Conservation (phyloP, 2,113 vertebrate genomes). For the Semnornis frantzii region DNA sequence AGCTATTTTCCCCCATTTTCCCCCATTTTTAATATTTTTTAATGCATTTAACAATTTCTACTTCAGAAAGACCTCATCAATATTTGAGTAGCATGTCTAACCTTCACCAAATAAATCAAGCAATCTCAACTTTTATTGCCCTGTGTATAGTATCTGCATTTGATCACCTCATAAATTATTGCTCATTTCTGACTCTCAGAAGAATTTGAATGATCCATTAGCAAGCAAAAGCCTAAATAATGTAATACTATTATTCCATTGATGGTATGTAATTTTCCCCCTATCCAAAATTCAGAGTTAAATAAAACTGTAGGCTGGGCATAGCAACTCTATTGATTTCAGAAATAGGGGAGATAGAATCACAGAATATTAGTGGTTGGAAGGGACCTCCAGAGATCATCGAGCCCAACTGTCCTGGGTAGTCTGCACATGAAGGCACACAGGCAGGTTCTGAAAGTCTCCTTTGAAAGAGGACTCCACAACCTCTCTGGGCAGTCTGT, state of each 20-base stretch:
- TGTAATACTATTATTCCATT: neutral
- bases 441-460: no score
- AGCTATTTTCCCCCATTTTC: neutral
- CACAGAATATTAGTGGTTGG: no score
- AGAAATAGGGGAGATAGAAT: neutral
- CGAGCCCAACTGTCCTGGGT: no score
- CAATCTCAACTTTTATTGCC: neutral
- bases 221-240: neutral
- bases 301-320: neutral
- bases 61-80: neutral
- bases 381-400: no score
- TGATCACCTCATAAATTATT: constrained; percentile 29
- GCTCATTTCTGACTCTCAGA: neutral
- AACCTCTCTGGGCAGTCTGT: no score
- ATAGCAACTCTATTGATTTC: fast-evolving
- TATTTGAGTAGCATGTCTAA: neutral
- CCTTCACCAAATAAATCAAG: neutral
- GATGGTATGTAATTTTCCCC: neutral
- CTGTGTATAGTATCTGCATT: neutral
- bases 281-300: neutral
- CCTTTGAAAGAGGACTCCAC: no score
- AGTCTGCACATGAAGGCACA: no score
- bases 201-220: neutral
- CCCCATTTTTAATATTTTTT: neutral
- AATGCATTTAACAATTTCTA: neutral